phyloP scores from a whole-genome alignment of 2,888 invertebrate genomes.

The Diploptera punctata region DNA sequence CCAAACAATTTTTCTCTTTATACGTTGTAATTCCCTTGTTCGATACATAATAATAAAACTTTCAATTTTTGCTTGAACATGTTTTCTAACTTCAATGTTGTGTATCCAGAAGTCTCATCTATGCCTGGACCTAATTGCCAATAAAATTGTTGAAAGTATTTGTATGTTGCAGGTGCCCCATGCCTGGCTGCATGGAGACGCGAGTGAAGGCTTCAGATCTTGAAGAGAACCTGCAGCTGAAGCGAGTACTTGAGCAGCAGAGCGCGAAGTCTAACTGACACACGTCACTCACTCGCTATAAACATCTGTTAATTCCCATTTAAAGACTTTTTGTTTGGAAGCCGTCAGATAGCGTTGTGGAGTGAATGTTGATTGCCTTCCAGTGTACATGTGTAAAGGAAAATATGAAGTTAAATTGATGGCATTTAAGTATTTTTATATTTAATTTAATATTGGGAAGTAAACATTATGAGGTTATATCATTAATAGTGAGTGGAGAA shows the following conservation, averaged over 20 bases:
- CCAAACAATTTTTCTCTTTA: too few relatives aligned
- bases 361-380: too few relatives aligned
- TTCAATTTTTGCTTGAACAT: neutral
- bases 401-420: too few relatives aligned
- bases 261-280: neutral
- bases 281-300: neutral
- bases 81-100: neutral
- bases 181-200: neutral
- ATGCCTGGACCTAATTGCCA: neutral
- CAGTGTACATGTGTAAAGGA: too few relatives aligned
- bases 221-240: neutral
- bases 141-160: neutral
- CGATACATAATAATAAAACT: neutral
- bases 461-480: too few relatives aligned
- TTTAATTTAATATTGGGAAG: neutral
- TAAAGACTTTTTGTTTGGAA: neutral
- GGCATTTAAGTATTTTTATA: neutral
- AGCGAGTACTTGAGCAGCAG: neutral
- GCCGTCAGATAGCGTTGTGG: neutral
- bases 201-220: neutral
- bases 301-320: neutral
- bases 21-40: too few relatives aligned
- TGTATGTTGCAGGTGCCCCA: neutral
- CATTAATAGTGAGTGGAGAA: too few relatives aligned
- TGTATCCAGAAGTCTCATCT: neutral